phyloP scores from a whole-genome alignment of 2,888 invertebrate species.

The Dynastes grantii region DNA sequence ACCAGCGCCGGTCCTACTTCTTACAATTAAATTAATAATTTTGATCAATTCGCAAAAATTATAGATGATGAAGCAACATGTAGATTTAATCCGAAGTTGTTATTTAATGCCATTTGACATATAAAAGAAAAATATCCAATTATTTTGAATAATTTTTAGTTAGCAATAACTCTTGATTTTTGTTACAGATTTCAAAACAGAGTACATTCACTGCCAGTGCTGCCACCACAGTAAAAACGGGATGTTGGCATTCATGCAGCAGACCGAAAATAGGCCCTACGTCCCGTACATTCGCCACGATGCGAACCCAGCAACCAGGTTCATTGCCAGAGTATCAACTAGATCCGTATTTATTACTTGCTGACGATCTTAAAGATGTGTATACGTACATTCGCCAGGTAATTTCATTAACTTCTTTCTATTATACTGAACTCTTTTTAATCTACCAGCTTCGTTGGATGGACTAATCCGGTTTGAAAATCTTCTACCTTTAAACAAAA shows the following conservation, averaged over 20 bases:
- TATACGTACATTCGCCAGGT: conserved; percentile 91
- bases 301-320: conserved; percentile 86
- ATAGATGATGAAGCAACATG: conserved; percentile 2
- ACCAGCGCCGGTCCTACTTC: background rate
- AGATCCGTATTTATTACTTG: conserved; percentile 89
- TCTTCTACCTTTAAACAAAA: too few species aligned
- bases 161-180: background rate
- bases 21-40: background rate
- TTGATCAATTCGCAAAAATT: background rate
- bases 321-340: conserved; percentile 86
- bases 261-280: conserved; percentile 68
- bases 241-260: conserved; percentile 66
- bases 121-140: background rate
- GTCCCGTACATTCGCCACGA: conserved; percentile 76
- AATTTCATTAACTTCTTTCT: conserved; percentile 50
- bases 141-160: background rate
- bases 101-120: background rate
- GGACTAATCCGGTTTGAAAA: too few species aligned
- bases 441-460: too few species aligned
- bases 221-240: conserved; percentile 54
- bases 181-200: conserved; percentile 54
- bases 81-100: background rate
- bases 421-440: too few species aligned
- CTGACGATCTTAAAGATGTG: conserved; percentile 89
- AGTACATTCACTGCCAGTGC: conserved; percentile 53